These are phyloP conservation scores for Eulemur rufifrons DNA, from an alignment of 2,113 vertebrate genomes.

Conservation along the genomic window DNA sequence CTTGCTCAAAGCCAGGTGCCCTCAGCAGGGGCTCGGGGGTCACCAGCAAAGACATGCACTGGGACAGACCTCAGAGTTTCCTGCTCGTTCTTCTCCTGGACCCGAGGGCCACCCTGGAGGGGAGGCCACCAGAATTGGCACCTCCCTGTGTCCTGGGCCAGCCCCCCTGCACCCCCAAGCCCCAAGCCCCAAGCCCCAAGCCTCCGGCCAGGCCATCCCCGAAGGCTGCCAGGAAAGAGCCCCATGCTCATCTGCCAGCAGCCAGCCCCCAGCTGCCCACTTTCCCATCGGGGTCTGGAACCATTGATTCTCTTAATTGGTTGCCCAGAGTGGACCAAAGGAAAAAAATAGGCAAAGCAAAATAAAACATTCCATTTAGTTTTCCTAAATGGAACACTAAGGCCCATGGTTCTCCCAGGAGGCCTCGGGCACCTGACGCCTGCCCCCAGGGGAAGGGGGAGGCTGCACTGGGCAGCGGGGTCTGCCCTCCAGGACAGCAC, in stretches of 20 bases:
- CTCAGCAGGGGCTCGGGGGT: fast-evolving
- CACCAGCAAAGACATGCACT: fast-evolving
- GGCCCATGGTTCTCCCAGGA: background rate
- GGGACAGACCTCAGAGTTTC: background rate
- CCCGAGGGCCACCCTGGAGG: background rate
- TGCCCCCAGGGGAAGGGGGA: background rate
- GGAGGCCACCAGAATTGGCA: background rate
- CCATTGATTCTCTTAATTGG: background rate
- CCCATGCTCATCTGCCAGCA: background rate
- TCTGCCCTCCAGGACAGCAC: background rate
- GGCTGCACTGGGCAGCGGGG: fast-evolving
- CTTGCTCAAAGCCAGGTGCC: background rate
- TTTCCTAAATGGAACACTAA: background rate
- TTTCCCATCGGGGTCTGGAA: background rate
- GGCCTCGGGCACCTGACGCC: background rate
- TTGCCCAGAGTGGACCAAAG: background rate
- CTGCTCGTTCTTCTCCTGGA: background rate
- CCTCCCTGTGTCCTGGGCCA: background rate
- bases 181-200: fast-evolving
- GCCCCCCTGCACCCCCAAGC: fast-evolving
- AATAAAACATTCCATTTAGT: background rate
- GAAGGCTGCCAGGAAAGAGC: background rate
- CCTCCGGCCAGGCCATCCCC: background rate
- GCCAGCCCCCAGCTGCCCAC: background rate
- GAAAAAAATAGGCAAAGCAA: background rate